These are phyloP conservation scores for Siderastrea siderea DNA, from an alignment of 92 coral and sea anemone genomes.

Conservation along the genomic window DNA sequence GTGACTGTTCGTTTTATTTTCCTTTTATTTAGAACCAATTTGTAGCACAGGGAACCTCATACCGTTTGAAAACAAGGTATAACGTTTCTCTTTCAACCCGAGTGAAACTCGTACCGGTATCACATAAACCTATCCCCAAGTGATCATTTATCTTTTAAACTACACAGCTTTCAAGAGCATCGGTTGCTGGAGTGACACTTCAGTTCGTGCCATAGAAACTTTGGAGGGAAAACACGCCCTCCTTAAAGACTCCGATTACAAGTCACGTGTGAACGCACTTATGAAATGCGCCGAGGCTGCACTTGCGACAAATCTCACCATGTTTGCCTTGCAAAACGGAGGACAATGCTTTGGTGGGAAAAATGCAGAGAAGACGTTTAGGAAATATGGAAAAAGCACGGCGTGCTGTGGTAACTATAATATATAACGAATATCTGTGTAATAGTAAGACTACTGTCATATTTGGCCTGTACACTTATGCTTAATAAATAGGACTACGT, in stretches of 20 bases:
- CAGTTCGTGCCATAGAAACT: constrained; percentile 84
- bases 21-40: too few species aligned
- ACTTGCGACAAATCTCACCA: constrained; percentile 56
- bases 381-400: constrained; percentile 62
- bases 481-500: neutral
- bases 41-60: too few species aligned
- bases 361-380: constrained; percentile 68
- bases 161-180: constrained; percentile 84
- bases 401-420: constrained; percentile 66
- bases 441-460: too few species aligned
- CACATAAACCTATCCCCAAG: too few species aligned
- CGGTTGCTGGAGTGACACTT: constrained; percentile 94
- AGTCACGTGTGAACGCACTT: constrained; percentile 91
- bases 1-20: too few species aligned
- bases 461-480: too few species aligned
- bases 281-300: constrained; percentile 96
- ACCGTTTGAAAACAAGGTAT: too few species aligned
- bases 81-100: too few species aligned
- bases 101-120: too few species aligned
- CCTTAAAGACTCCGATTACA: constrained; percentile 86
- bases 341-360: constrained; percentile 94
- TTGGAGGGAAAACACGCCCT: constrained; percentile 87
- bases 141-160: neutral
- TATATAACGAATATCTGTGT: too few species aligned
- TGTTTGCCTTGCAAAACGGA: constrained; percentile 96